phyloP scores from a whole-genome alignment of 2,888 invertebrate genomes.

The Megamerina dolium region DNA sequence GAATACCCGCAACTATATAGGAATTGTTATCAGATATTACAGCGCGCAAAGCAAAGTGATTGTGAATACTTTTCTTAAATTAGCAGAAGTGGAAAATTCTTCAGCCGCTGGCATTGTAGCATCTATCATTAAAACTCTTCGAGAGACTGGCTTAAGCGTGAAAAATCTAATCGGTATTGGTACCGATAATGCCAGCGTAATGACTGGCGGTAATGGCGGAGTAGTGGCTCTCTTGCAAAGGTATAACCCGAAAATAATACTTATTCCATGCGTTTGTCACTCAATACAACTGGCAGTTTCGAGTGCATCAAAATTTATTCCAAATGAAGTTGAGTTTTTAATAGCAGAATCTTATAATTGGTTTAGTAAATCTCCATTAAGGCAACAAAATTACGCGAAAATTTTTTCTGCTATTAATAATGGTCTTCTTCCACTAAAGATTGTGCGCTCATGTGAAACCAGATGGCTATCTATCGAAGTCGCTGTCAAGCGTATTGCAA shows the following conservation, averaged over 20 bases:
- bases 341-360: conserved; percentile 11
- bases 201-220: conserved; percentile 6
- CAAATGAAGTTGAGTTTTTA: conserved; percentile 10
- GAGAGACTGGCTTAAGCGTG: no score
- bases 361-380: conserved; percentile 8
- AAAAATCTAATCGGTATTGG: conserved; percentile 8
- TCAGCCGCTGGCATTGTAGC: conserved; percentile 1
- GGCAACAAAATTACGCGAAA: neutral
- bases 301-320: conserved; percentile 8
- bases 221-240: conserved; percentile 5
- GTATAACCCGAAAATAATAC: conserved; percentile 7
- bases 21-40: conserved; percentile 2
- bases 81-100: neutral
- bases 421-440: conserved; percentile 2
- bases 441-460: conserved; percentile 7
- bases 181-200: conserved; percentile 12
- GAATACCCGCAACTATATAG: conserved; percentile 4
- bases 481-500: conserved; percentile 13
- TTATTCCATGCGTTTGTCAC: conserved; percentile 13
- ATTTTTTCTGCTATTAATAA: neutral
- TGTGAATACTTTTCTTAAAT: conserved; percentile 4
- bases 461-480: conserved; percentile 10
- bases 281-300: conserved; percentile 12
- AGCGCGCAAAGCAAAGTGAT: neutral
- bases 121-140: neutral